Evolutionary conservation across 2,888 invertebrate species (phyloP).

Genomic region (Ophion slaviceki): DNA sequence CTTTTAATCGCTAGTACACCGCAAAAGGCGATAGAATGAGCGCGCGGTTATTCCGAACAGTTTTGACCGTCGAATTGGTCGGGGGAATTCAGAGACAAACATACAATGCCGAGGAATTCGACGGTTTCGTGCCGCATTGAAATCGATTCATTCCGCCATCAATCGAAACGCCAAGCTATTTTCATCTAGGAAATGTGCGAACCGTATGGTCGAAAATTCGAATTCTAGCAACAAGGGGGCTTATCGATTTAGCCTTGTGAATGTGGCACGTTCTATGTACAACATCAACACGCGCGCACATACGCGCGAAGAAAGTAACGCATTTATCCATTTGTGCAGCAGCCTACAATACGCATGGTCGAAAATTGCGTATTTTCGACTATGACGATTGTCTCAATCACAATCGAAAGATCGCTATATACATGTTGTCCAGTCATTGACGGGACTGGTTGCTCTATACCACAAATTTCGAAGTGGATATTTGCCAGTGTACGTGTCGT

Average conservation of each 20-base stretch:
- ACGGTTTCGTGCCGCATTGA: constrained; percentile 32
- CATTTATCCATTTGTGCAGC: neutral
- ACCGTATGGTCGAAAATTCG: constrained; percentile 23
- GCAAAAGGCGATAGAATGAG: constrained; percentile 20
- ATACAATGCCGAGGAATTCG: constrained; percentile 52
- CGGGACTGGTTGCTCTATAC: constrained; percentile 38
- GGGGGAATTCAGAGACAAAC: constrained; percentile 59
- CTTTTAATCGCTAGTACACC: constrained; percentile 17
- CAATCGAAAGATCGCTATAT: constrained; percentile 47
- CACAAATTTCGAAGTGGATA: constrained; percentile 48
- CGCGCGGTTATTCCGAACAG: constrained; percentile 48
- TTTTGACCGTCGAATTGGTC: constrained; percentile 48
- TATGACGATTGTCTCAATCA: constrained; percentile 32
- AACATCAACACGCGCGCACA: neutral
- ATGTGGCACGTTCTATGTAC: neutral
- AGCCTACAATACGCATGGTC: neutral
- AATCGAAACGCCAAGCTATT: constrained; percentile 24
- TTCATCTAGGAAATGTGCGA: constrained; percentile 46
- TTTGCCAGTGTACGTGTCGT: constrained; percentile 32
- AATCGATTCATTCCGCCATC: constrained; percentile 24
- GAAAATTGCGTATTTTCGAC: constrained; percentile 6
- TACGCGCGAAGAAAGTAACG: neutral
- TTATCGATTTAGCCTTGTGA: neutral
- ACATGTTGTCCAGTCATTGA: constrained; percentile 24
- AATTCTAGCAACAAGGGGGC: neutral